Conservation (phyloP, 2,888 invertebrate genomes). For the Tenthredo notha region DNA sequence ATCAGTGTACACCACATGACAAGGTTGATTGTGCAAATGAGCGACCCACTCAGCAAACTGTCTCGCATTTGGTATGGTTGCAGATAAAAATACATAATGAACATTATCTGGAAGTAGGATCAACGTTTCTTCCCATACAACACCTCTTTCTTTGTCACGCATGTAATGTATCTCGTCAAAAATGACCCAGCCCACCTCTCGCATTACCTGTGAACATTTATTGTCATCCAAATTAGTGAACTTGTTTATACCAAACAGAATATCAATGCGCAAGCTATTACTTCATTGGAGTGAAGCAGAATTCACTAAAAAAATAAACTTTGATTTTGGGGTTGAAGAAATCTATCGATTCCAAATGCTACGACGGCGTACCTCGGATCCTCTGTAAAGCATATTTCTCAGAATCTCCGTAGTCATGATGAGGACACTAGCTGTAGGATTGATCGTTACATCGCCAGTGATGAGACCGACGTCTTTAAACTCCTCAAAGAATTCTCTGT, state of each 20-base stretch:
- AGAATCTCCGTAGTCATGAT: slow-evolving; percentile 99
- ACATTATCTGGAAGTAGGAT: slow-evolving; percentile 98
- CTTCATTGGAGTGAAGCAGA: background rate
- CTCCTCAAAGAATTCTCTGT: slow-evolving; percentile 97
- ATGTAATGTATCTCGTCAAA: slow-evolving; percentile 99
- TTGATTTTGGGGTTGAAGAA: background rate
- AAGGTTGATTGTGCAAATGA: slow-evolving; percentile 96
- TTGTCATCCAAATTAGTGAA: background rate
- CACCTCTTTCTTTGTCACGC: slow-evolving; percentile 99
- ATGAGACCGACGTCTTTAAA: slow-evolving; percentile 98
- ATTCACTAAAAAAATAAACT: background rate
- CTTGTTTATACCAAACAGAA: background rate
- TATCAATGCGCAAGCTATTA: background rate
- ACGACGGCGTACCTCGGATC: slow-evolving; percentile 86
- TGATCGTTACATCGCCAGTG: slow-evolving; percentile 99
- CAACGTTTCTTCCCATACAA: slow-evolving; percentile 99
- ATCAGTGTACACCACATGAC: slow-evolving; percentile 99
- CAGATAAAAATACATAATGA: slow-evolving; percentile 98
- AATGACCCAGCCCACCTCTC: slow-evolving; percentile 99
- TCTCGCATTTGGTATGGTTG: slow-evolving; percentile 99
- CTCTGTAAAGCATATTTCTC: slow-evolving; percentile 98
- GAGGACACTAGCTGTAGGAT: slow-evolving; percentile 97
- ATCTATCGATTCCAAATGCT: background rate
- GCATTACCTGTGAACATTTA: slow-evolving; percentile 84
- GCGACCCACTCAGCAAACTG: slow-evolving; percentile 98